Percentiles rank a stretch among this genome's conserved stretches.
phyloP scores from a whole-genome alignment of 2,113 vertebrate species.

The Salminus brasiliensis region DNA sequence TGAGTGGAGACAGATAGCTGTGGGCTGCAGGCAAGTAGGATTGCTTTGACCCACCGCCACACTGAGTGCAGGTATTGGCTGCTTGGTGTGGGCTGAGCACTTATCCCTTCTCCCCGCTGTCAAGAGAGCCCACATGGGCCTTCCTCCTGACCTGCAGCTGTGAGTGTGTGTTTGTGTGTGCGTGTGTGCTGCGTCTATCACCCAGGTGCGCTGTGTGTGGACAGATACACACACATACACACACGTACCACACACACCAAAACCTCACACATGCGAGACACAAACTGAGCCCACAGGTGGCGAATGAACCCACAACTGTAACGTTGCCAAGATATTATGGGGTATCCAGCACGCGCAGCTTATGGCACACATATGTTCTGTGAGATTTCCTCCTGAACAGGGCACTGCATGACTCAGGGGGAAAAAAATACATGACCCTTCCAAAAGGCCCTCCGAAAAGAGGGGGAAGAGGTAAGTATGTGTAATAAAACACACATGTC shows the following conservation, averaged over 20 bases:
- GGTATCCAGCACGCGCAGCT: constrained; percentile 42
- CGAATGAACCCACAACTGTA: constrained; percentile 41
- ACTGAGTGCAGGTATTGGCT: constrained; percentile 38
- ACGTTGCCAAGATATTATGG: constrained; percentile 52
- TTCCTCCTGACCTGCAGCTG: constrained; percentile 41
- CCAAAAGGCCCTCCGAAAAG: constrained; percentile 40
- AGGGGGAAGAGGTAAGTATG: constrained; percentile 23
- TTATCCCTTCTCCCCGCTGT: constrained; percentile 37
- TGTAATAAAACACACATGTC: constrained; percentile 43
- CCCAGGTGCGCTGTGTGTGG: not conserved
- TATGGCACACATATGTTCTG: constrained; percentile 55
- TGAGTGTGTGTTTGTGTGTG: not conserved
- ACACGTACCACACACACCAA: constrained; percentile 1
- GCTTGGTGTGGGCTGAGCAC: constrained; percentile 46
- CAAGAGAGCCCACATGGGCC: constrained; percentile 39
- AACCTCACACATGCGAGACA: constrained; percentile 1
- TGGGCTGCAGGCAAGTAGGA: constrained; percentile 37
- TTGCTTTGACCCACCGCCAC: constrained; percentile 51
- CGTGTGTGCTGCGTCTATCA: constrained; percentile 5
- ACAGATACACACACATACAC: not conserved
- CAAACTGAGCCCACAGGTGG: constrained; percentile 44
- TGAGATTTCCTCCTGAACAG: constrained; percentile 44
- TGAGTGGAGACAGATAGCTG: constrained; percentile 47
- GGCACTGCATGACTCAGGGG: constrained; percentile 49
- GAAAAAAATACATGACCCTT: constrained; percentile 28